Base-by-base conservation (phyloP, 2,888 invertebrate species). In the Euspilapteryx auroguttella region DNA sequence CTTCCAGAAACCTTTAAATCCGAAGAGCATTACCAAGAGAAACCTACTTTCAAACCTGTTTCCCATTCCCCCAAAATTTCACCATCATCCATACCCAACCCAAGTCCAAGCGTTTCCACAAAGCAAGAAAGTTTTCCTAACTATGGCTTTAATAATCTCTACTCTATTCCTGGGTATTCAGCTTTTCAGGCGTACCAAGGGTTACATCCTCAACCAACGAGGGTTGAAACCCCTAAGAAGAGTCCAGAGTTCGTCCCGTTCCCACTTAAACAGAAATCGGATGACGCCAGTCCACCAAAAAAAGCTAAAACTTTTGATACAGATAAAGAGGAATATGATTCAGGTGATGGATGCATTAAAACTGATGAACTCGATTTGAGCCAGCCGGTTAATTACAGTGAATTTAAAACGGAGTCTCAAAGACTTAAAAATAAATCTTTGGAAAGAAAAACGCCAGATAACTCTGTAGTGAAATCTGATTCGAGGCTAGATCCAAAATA, bases 11-110 rank as follows among this genome's bases (percentile, higher is more conserved):
- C n/a, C n/a, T n/a, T n/a, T n/a, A n/a, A n/a, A n/a, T n/a, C n/a
- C n/a, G n/a, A 44, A 1, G 32, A 37, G 3, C 32, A 44, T 31
- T 62, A 54, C 30, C 39, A 45, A 27, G 68, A 68, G 21, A 64
- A 57, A 37, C 49, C 57, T 10, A 20, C 43, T n/a, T 65, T 58
- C 31, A 71, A 66, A 42, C 51, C 64, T 0, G 46, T 68, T 17
- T 46, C 61, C 1, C 63, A 69, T 37, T 61, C 65, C 2, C 58
- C 66, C 12, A 73, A 64, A 34, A 17, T 17, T 17, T 68, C 76
- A 1, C 76, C 73, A 3, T 76, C 76, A 1, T 76, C 77, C 0
- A 75, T 75, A 24, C 71, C 76, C 0, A 76, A 65, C 29, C 73
- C 77, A 2, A 76, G 50, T 32, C 75, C 76, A 1, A 75, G 69